Evolutionary conservation across 2,888 invertebrate species (phyloP).

Genomic region (Exephanes ischioxanthus): DNA sequence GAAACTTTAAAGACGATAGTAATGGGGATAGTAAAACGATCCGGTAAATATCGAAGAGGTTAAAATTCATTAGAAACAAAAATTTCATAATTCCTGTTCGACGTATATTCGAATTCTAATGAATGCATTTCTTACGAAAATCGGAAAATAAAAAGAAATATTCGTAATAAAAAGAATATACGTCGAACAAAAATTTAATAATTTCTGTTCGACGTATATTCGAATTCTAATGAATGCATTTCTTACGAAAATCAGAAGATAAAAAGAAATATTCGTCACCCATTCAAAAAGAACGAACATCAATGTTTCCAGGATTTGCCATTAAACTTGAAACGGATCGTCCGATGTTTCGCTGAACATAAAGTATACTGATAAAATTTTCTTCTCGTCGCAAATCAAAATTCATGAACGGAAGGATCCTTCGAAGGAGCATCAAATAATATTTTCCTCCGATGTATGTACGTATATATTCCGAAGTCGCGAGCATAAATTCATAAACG

Average conservation of each 20-base stretch:
- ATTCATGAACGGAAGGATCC: not conserved
- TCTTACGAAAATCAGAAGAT: not conserved
- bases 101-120: not conserved
- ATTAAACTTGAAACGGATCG: no score
- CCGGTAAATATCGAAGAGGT: not conserved
- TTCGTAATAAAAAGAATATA: no score
- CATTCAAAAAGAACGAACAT: no score
- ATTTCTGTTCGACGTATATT: not conserved
- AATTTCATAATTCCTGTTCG: not conserved
- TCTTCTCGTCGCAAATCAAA: not conserved
- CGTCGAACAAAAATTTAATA: no score
- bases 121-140: not conserved
- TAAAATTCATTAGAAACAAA: not conserved
- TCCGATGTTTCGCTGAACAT: not conserved
- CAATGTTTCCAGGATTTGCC: no score
- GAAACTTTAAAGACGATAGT: no score
- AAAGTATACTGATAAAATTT: not conserved
- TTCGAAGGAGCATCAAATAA: conserved; percentile 11
- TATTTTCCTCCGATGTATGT: not conserved
- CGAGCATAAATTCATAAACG: conserved; percentile 62
- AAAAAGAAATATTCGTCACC: not conserved
- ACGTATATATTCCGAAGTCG: conserved; percentile 17
- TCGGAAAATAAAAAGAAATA: not conserved
- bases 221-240: not conserved
- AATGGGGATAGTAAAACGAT: not conserved